phyloP scores from a whole-genome alignment of 2,888 invertebrate species.

The Megaustenia siamemsis region DNA sequence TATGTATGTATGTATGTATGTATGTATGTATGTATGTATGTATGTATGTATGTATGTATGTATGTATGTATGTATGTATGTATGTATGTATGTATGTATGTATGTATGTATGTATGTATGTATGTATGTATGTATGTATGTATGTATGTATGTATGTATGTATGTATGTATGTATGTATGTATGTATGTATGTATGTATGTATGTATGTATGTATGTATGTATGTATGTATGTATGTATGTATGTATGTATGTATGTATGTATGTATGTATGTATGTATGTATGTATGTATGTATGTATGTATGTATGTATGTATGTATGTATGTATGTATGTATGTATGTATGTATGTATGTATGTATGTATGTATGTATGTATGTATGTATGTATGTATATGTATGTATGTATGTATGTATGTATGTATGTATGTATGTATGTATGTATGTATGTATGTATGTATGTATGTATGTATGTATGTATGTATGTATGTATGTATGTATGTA shows the following conservation, averaged over 20 bases:
- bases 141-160: not conserved
- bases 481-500: not conserved
- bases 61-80: slow-evolving; percentile 1
- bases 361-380: slow-evolving; percentile 23
- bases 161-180: not conserved
- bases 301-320: slow-evolving; percentile 5
- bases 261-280: too few species aligned
- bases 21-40: slow-evolving; percentile 8
- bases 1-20: slow-evolving; percentile 31
- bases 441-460: not conserved
- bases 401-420: too few species aligned
- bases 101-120: slow-evolving; percentile 24
- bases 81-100: slow-evolving; percentile 26
- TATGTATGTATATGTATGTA: slow-evolving; percentile 27
- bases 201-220: not conserved
- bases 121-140: slow-evolving; percentile 5
- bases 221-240: slow-evolving; percentile 2
- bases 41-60: slow-evolving; percentile 11
- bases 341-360: not conserved
- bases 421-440: too few species aligned
- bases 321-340: not conserved
- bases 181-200: not conserved
- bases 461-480: not conserved
- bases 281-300: not conserved
- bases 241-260: not conserved